Evolutionary conservation across 2,113 vertebrate species (phyloP), one percentile per base, ranked within the genome.

Genomic region (Gymnarchus niloticus): DNA sequence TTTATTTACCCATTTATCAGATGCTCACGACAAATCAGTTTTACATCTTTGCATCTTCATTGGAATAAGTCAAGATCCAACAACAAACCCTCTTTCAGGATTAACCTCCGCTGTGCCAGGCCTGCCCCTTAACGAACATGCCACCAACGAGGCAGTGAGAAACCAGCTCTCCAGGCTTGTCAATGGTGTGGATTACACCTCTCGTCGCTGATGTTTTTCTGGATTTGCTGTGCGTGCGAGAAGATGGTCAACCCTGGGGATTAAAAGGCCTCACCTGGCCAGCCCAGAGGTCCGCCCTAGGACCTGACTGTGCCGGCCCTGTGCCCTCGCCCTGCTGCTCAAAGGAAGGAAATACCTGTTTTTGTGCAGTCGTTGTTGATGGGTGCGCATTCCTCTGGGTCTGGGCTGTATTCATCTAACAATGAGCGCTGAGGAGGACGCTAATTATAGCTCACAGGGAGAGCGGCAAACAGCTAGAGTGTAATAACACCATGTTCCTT

Each of bases 391-490:
- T 59, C 82, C 37, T 59, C 56, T 54, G 28, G 52, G 28, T 57
- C 82, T n/a, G 28, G 82, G 82, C 54, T 57, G 54, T 46, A 28
- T 28, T 83, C 25, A 57, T 28, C 28, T 88, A 91, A 92, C 91
- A 91, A 86, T 54, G 59, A 0, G 21, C 25, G 3, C 21, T 33
- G 57, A 83, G 77, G 48, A 86, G 56, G 86, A 56, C 76, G 83
- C 87, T 94, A 93, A 95, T 94, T 93, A 93, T 85, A 94, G 57
- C 80, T 86, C 59, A 82, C 54, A 41, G 46, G 56, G 9, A 41
- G 51, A 82, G 85, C 49, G 56, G 44, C 76, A 52, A 82, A 83
- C 61, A 86, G 61, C 49, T 83, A 83, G 33, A 77, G 23, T 77
- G 41, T 77, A 83, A 86, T 83, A 83, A 86, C 82, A 86, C 61